Percentiles rank a stretch among this genome's conserved stretches.
Conservation (phyloP, 2,113 vertebrate genomes). For the Helogale parvula region DNA sequence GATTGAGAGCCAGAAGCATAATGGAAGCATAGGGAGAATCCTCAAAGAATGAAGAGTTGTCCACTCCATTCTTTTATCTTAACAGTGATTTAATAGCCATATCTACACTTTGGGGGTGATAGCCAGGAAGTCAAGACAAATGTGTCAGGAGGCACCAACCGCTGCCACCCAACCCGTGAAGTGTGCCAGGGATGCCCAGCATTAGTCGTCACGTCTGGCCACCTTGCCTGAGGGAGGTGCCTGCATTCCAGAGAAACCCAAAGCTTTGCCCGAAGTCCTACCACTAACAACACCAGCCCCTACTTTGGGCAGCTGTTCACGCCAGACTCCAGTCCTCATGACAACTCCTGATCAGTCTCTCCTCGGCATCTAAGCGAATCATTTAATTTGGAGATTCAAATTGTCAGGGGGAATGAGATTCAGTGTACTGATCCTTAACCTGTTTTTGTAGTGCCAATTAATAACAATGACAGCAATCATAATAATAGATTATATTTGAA, state of each 20-base stretch:
- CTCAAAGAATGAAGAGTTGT: not conserved
- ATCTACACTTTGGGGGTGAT: not conserved
- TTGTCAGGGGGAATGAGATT: not conserved
- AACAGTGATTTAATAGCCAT: not conserved
- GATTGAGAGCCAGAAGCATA: not conserved
- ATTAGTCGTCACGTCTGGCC: not conserved
- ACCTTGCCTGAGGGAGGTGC: not conserved
- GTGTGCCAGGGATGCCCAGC: not conserved
- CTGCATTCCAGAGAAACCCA: not conserved
- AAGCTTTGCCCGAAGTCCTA: not conserved
- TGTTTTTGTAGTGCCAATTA: not conserved
- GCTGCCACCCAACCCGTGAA: not conserved
- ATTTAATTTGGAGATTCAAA: not conserved
- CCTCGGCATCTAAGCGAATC: not conserved
- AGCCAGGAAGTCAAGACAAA: not conserved
- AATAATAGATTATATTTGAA: not conserved
- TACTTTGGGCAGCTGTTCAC: not conserved
- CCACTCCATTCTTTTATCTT: not conserved
- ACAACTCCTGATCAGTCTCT: not conserved
- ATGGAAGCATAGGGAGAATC: not conserved
- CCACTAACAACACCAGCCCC: not conserved
- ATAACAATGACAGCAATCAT: not conserved
- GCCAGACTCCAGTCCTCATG: not conserved
- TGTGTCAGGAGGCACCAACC: not conserved
- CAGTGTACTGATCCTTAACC: not conserved